These are phyloP conservation scores for Sebastes oblongus DNA, from an alignment of 2,797 vertebrate species.

Conservation along the genomic window DNA sequence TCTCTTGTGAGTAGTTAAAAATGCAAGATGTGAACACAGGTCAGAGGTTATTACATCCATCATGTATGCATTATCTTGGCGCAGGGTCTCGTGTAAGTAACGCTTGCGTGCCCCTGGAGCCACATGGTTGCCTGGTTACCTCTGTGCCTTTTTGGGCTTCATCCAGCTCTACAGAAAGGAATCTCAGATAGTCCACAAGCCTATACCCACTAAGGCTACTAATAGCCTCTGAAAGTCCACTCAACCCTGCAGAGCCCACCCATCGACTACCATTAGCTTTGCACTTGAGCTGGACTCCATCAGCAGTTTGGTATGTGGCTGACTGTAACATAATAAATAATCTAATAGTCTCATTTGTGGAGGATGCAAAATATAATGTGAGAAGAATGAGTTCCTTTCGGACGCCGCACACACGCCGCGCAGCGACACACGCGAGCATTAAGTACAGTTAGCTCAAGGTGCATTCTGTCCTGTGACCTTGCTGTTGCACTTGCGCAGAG, in stretches of 20 bases:
- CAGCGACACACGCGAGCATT: slow-evolving; percentile 49
- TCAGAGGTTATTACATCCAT: slow-evolving; percentile 61
- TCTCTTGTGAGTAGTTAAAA: slow-evolving; percentile 43
- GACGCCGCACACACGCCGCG: slow-evolving; percentile 20
- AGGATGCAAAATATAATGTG: slow-evolving; percentile 29
- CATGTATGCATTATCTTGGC: slow-evolving; percentile 48
- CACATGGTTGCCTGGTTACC: slow-evolving; percentile 41
- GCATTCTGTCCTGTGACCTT: slow-evolving; percentile 84
- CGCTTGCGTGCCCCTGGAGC: slow-evolving; percentile 18
- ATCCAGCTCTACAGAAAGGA: slow-evolving; percentile 43
- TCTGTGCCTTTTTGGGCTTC: slow-evolving; percentile 38
- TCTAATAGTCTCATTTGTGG: slow-evolving; percentile 15
- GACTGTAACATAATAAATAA: slow-evolving; percentile 12
- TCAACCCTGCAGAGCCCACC: slow-evolving; percentile 19
- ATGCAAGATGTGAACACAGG: slow-evolving; percentile 51
- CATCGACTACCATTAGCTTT: slow-evolving; percentile 26
- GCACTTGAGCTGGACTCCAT: slow-evolving; percentile 18
- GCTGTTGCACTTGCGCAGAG: slow-evolving; percentile 80
- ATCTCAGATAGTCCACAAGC: slow-evolving; percentile 32
- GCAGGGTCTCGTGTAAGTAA: slow-evolving; percentile 37
- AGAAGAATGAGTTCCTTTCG: slow-evolving; percentile 5
- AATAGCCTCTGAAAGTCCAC: slow-evolving; percentile 44
- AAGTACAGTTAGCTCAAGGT: slow-evolving; percentile 82
- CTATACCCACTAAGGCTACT: slow-evolving; percentile 37
- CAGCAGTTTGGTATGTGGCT: not conserved